Evolutionary conservation across 2,113 vertebrate species (phyloP), one percentile per base, ranked within the genome.

Genomic region (Hypomesus transpacificus): DNA sequence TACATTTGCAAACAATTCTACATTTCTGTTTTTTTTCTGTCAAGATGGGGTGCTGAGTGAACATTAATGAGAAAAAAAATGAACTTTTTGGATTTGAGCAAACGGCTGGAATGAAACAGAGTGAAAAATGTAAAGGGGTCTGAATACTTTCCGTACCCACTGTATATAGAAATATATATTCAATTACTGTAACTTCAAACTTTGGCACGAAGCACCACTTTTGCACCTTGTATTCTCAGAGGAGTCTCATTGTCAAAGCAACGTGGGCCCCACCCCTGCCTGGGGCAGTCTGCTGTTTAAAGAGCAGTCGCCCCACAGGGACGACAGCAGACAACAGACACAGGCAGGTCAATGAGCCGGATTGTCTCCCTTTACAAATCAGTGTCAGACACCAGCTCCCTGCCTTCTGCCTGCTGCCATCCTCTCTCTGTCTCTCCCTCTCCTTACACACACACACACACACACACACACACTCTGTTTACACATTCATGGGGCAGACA

Each of bases 351-450:
- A 91, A 89, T 89, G 89, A 90, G 87, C 75, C 81, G 75, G 78
- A 91, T 91, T 93, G 92, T 90, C 87, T 89, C 84, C 81, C 74
- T 89, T 90, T 90, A 90, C 90, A 91, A 90, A 91, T 91, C 90
- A 89, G 89, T 91, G 92, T 90, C 90, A 92, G 91, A 92, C 90
- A 89, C 75, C 91, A 86, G 88, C 66, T 75, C 78, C 83, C 80
- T 84, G 88, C 90, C 91, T 90, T 87, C 87, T 92, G 91, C 87
- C 83, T 88, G 81, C 82, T 86, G 28, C 16, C 6, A 6, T 63
- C 61, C 61, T 11, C 14, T 28, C 60, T 18, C 24, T 7, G 24
- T 61, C 13, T 61, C 21, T 1, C 52, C 76, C 80, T 70, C 57
- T 57, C 52, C 65, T 24, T 62, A 56, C 21, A 67, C 16, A 21